These are phyloP conservation scores for Chloropsis hardwickii DNA, from an alignment of 2,113 vertebrate genomes.

Conservation along the genomic window DNA sequence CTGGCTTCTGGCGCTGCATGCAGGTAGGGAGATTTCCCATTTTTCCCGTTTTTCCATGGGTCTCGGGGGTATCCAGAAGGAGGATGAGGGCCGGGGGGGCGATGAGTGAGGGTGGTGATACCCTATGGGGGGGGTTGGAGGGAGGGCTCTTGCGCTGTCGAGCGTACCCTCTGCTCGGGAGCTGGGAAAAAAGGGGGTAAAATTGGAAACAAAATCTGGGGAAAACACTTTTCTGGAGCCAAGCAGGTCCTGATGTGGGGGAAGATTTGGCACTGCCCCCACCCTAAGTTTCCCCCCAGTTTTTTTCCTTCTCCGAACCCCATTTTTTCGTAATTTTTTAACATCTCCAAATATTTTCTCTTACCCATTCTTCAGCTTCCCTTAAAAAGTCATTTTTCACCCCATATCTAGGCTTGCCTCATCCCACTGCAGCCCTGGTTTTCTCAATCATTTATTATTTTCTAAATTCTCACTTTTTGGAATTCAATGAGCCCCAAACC, in stretches of 20 bases:
- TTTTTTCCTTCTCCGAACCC: not conserved
- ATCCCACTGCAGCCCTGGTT: accelerated
- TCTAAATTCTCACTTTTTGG: not conserved
- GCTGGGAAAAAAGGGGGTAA: not conserved
- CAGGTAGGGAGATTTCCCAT: not conserved
- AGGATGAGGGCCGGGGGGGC: not conserved
- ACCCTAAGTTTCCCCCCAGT: not conserved
- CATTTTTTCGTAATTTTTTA: not conserved
- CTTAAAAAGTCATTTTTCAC: not conserved
- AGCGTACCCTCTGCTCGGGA: not conserved
- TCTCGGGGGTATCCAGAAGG: not conserved
- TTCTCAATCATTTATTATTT: not conserved
- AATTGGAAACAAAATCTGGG: not conserved
- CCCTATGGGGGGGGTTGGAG: not conserved
- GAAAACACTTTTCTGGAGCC: not conserved
- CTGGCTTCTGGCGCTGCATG: constrained; percentile 41
- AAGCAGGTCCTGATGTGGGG: not conserved
- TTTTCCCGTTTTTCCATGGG: not conserved
- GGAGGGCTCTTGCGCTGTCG: accelerated
- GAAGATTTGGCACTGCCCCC: not conserved
- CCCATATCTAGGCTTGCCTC: not conserved
- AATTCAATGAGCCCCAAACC: accelerated
- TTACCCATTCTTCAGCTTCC: not conserved
- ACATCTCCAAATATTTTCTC: not conserved
- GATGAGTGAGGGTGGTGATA: not conserved